Conservation (phyloP, 2,113 vertebrate species). For the Limanda limanda region DNA sequence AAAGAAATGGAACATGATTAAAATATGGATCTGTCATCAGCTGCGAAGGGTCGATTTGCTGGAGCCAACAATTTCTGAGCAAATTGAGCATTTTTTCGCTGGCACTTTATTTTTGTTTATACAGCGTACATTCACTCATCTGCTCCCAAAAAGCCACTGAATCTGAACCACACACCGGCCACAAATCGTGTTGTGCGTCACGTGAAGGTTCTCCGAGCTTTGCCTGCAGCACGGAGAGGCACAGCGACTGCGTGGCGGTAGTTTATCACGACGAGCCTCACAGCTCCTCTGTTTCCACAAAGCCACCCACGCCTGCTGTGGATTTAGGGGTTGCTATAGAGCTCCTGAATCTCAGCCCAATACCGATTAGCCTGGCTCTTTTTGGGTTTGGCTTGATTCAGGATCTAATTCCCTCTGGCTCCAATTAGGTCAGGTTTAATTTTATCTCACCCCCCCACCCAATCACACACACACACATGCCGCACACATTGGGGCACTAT, state of each 20-base stretch:
- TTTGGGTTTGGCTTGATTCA: constrained; percentile 40
- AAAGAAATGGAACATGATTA: neutral
- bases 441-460: constrained; percentile 13
- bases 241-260: constrained; percentile 3
- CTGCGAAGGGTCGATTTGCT: neutral
- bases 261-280: constrained; percentile 13
- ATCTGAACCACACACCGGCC: neutral
- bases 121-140: constrained; percentile 1
- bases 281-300: constrained; percentile 25
- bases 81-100: neutral
- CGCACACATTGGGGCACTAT: neutral
- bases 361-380: constrained; percentile 33
- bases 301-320: constrained; percentile 37
- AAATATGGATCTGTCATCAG: constrained; percentile 7
- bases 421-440: constrained; percentile 47
- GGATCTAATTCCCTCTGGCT: constrained; percentile 36
- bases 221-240: neutral
- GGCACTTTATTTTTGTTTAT: neutral
- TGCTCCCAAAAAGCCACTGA: neutral
- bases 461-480: neutral
- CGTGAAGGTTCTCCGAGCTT: neutral
- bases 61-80: constrained; percentile 1
- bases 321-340: constrained; percentile 31
- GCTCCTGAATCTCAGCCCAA: constrained; percentile 50
- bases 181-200: constrained; percentile 4